A percentile compares a stretch with the other conserved stretches of the same genome.
Evolutionary conservation across 2,888 invertebrate genomes (phyloP).

Genomic region (Pachydiplax longipennis): DNA sequence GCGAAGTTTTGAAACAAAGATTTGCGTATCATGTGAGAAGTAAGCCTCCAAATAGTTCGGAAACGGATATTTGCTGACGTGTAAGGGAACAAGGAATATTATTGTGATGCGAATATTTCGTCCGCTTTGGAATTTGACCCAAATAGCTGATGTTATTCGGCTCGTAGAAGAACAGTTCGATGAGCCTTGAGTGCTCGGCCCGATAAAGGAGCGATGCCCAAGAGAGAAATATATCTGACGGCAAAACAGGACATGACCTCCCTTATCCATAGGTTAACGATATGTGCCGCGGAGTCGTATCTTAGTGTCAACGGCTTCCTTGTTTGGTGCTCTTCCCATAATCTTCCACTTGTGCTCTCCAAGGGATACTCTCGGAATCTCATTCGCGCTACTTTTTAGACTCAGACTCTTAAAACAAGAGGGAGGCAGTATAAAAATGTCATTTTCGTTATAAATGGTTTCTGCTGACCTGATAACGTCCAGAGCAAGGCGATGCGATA

Average conservation of each 20-base stretch:
- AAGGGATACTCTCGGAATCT: not conserved
- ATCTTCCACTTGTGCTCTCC: not conserved
- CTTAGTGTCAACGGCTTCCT: constrained; percentile 14
- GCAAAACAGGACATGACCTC: constrained; percentile 9
- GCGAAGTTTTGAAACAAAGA: too few relatives aligned
- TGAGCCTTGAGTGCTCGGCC: not conserved
- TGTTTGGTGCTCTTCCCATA: not conserved
- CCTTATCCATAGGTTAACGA: not conserved
- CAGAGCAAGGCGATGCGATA: too few relatives aligned
- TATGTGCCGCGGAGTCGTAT: constrained; percentile 1
- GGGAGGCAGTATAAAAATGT: not conserved
- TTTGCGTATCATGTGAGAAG: too few relatives aligned
- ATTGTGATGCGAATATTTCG: not conserved
- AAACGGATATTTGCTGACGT: too few relatives aligned
- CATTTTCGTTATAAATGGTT: not conserved
- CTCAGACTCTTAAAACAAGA: not conserved
- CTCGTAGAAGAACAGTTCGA: not conserved
- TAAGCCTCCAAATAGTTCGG: too few relatives aligned
- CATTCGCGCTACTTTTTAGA: not conserved
- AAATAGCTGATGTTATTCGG: not conserved
- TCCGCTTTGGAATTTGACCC: not conserved
- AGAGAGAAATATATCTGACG: not conserved
- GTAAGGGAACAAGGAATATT: too few relatives aligned
- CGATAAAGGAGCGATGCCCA: not conserved
- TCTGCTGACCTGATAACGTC: not conserved